phyloP scores from a whole-genome alignment of 1,140 invertebrate genomes.

The Drosophila santomea region DNA sequence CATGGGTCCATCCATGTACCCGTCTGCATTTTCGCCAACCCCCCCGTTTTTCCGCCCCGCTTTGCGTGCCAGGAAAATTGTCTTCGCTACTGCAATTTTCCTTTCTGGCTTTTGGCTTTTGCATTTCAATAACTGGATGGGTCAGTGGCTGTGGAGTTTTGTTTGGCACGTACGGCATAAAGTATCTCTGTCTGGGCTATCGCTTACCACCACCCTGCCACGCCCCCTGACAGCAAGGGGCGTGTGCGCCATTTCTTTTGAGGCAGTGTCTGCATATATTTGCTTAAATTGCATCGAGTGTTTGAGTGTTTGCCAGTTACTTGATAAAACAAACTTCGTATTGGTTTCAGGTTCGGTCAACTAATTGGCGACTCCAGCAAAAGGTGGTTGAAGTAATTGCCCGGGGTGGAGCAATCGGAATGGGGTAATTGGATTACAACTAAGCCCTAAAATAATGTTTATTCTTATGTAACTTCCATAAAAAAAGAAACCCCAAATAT shows the following conservation, averaged over 20 bases:
- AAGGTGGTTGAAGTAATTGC: slow-evolving; percentile 29
- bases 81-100: slow-evolving; percentile 67
- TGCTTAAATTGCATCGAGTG: slow-evolving; percentile 70
- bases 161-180: slow-evolving; percentile 67
- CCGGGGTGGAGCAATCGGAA: neutral
- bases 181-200: slow-evolving; percentile 73
- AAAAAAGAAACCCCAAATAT: too few relatives aligned
- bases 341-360: slow-evolving; percentile 28
- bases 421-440: neutral
- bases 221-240: neutral
- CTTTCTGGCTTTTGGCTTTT: slow-evolving; percentile 46
- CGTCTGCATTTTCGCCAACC: slow-evolving; percentile 5
- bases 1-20: slow-evolving; percentile 49
- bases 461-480: too few relatives aligned
- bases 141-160: slow-evolving; percentile 46
- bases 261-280: slow-evolving; percentile 67
- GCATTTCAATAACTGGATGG: slow-evolving; percentile 70
- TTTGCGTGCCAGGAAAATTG: slow-evolving; percentile 58
- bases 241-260: slow-evolving; percentile 37
- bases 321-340: slow-evolving; percentile 41
- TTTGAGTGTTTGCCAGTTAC: slow-evolving; percentile 23
- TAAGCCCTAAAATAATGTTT: neutral
- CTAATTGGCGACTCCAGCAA: slow-evolving; percentile 33
- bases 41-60: neutral
- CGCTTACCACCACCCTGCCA: slow-evolving; percentile 35